Conservation (phyloP, 2,113 vertebrate genomes). For the Martes martes region DNA sequence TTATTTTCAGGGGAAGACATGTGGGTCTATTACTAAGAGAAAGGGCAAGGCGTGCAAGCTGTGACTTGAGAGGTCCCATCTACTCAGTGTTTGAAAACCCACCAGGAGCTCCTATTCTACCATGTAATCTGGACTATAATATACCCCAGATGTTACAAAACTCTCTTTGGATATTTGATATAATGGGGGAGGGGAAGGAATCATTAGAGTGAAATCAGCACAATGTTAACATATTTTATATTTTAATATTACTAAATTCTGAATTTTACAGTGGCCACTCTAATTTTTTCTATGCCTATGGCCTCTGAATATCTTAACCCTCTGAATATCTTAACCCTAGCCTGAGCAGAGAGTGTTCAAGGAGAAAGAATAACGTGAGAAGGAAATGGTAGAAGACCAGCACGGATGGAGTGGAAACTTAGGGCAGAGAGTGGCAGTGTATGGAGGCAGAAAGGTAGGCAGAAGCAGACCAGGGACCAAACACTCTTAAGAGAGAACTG, state of each 20-base stretch:
- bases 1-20: background rate
- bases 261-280: background rate
- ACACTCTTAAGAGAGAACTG: background rate
- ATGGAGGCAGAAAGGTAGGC: background rate
- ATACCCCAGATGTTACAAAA: background rate
- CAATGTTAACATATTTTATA: background rate
- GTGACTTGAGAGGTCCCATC: background rate
- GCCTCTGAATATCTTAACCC: background rate
- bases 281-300: background rate
- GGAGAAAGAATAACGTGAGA: background rate
- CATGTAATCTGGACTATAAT: background rate
- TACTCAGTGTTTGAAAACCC: conserved; percentile 9
- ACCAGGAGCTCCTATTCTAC: background rate
- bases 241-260: background rate
- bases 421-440: background rate
- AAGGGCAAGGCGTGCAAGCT: background rate
- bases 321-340: background rate
- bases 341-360: background rate
- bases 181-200: background rate
- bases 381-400: background rate
- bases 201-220: background rate
- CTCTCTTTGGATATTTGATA: background rate
- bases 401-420: background rate
- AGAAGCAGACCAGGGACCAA: too few species aligned
- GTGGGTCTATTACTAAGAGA: background rate